Conservation (phyloP, 2,797 vertebrate species). For the Diplodus sargus region DNA sequence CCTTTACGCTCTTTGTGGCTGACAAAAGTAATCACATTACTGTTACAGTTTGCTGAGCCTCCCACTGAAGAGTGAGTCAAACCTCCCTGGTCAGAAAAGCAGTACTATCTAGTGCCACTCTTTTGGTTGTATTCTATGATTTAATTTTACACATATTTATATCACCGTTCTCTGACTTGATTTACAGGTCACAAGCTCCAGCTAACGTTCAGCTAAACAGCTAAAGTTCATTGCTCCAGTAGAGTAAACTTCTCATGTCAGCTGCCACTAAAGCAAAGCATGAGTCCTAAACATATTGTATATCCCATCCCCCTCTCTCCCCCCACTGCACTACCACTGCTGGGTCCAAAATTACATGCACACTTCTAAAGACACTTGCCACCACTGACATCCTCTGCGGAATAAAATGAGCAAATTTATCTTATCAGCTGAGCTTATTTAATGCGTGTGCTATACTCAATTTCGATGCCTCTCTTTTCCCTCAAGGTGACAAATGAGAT, state of each 20-base stretch:
- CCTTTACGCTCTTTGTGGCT: no score
- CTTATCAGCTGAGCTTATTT: slow-evolving; percentile 52
- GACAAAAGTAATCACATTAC: background rate
- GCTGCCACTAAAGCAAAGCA: slow-evolving; percentile 48
- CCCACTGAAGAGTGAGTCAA: background rate
- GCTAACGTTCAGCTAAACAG: slow-evolving; percentile 41
- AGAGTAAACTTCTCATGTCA: slow-evolving; percentile 37
- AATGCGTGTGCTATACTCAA: slow-evolving; percentile 48
- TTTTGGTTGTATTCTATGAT: background rate
- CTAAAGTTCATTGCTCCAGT: slow-evolving; percentile 28
- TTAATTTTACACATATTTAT: background rate
- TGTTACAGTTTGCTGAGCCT: background rate
- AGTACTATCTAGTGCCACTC: background rate
- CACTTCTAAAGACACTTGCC: slow-evolving; percentile 52
- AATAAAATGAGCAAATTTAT: slow-evolving; percentile 65
- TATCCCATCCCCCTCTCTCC: slow-evolving; percentile 3
- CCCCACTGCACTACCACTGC: slow-evolving; percentile 13
- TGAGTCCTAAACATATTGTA: slow-evolving; percentile 18
- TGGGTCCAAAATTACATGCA: slow-evolving; percentile 48
- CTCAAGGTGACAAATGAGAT: slow-evolving; percentile 64
- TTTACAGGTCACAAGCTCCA: slow-evolving; percentile 57
- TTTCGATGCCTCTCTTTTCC: slow-evolving; percentile 49
- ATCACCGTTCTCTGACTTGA: slow-evolving; percentile 34
- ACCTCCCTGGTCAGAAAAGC: background rate
- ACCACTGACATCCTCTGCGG: slow-evolving; percentile 30